Percentiles rank a stretch among this genome's conserved stretches.
Conservation (phyloP, 2,797 vertebrate genomes). For the Zalophus californianus region DNA sequence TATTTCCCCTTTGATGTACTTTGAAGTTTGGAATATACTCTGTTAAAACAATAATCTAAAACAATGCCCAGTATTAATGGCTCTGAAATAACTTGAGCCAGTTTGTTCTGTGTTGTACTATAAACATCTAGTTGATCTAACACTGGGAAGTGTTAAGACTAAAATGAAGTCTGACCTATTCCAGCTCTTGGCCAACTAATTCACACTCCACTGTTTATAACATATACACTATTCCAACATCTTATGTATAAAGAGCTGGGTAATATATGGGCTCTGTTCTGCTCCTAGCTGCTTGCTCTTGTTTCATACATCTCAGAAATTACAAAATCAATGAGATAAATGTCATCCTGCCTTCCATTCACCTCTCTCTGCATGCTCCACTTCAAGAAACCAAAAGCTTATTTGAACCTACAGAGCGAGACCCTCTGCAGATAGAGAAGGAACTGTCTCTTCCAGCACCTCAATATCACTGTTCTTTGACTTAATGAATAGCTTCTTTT, state of each 20-base stretch:
- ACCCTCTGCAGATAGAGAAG: background rate
- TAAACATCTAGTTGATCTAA: constrained; percentile 71
- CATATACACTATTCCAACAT: constrained; percentile 67
- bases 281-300: constrained; percentile 76
- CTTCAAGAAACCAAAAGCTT: constrained; percentile 33
- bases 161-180: constrained; percentile 73
- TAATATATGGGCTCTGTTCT: constrained; percentile 81
- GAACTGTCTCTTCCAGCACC: background rate
- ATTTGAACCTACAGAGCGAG: background rate
- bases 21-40: constrained; percentile 26
- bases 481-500: background rate
- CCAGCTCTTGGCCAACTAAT: constrained; percentile 77
- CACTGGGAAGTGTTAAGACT: constrained; percentile 70
- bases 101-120: constrained; percentile 66
- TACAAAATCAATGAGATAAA: constrained; percentile 81
- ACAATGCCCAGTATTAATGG: constrained; percentile 34
- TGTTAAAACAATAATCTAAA: constrained; percentile 72
- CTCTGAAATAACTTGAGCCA: constrained; percentile 51
- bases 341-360: constrained; percentile 33
- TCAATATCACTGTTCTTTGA: background rate
- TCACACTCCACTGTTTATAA: constrained; percentile 73
- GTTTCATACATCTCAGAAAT: constrained; percentile 82
- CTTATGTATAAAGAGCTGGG: constrained; percentile 81
- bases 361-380: background rate
- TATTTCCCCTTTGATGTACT: background rate